Base-by-base conservation (phyloP, 2,888 invertebrate species). In the Mamestra brassicae region DNA sequence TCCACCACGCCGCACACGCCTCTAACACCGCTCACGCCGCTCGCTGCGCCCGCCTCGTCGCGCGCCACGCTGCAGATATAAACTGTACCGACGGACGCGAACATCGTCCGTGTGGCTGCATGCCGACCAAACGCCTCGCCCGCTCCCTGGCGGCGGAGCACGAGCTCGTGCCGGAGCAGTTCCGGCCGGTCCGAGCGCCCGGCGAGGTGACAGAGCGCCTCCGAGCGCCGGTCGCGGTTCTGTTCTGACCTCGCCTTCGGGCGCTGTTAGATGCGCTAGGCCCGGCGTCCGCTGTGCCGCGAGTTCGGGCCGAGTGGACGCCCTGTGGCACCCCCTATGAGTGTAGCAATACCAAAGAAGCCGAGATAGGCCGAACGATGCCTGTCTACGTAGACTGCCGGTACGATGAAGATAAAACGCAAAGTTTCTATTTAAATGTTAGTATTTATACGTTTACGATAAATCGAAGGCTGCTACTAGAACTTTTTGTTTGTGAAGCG, bases 401-500 rank as follows among this genome's bases (percentile, higher is more conserved):
- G 88, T 89, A 88, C 85, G 83, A 87, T 78, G 88, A 92, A 89
- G 87, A 90, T 77, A 70, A 89, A 89, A 89, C 88, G 76, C 88
- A 90, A 86, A 91, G 93, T 94, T 94, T 94, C 90, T 94, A 94
- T 89, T 91, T 93, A 92, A 92, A 92, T 89, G 85, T 92, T 93
- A 94, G 91, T 87, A 88, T 93, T 81, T 86, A 88, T 89, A 89
- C 87, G 86, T 84, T 86, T 85, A 91, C 88, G 88, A 89, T 86
- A 89, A 89, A 92, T 90, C 85, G 89, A 94, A 95, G 94, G 95
- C 95, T 95, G 95, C 93, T 93, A 92, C 89, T 91, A 90, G 88
- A 86, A 85, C 78, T 90, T 92, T 93, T 90, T 84, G 89, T 93
- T 90, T 88, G 81, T 84, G 89, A 89, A 88, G 89, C 85, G 84